These are phyloP conservation scores for Dendrolimus houi DNA, from an alignment of 2,888 invertebrate species.

Conservation along the genomic window DNA sequence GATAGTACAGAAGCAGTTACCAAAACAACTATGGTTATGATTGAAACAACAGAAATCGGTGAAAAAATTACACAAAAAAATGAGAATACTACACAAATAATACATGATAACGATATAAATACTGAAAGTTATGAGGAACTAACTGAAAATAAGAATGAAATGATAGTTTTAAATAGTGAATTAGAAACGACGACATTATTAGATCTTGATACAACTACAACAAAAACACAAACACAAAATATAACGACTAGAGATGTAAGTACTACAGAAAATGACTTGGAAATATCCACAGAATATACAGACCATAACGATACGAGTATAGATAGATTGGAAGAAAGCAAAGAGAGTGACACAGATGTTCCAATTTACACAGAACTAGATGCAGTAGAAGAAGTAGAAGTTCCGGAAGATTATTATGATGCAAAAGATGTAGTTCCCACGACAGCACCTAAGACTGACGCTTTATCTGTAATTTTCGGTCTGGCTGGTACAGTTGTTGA, in stretches of 20 bases:
- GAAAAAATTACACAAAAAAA: not conserved
- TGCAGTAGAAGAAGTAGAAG: constrained; percentile 39
- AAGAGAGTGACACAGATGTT: constrained; percentile 38
- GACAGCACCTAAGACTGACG: constrained; percentile 56
- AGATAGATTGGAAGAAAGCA: constrained; percentile 12
- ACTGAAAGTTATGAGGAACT: not conserved
- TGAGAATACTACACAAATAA: not conserved
- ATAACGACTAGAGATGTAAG: not conserved
- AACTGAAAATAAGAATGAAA: constrained; percentile 1
- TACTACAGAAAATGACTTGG: constrained; percentile 1
- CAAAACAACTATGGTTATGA: constrained; percentile 4
- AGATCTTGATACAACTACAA: constrained; percentile 1
- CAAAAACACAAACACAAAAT: constrained; percentile 1
- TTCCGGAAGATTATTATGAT: constrained; percentile 67
- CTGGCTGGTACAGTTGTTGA: constrained; percentile 66
- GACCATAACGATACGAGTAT: constrained; percentile 9
- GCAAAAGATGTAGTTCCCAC: constrained; percentile 59
- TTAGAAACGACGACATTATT: constrained; percentile 1
- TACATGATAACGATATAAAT: not conserved
- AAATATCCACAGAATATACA: not conserved
- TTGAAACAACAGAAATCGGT: not conserved
- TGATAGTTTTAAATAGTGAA: not conserved
- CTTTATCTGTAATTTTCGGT: constrained; percentile 60
- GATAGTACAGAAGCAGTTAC: constrained; percentile 9
- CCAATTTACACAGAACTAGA: constrained; percentile 57